Base-by-base conservation (phyloP, 1,140 invertebrate genomes). In the Tetranychus urticae region DNA sequence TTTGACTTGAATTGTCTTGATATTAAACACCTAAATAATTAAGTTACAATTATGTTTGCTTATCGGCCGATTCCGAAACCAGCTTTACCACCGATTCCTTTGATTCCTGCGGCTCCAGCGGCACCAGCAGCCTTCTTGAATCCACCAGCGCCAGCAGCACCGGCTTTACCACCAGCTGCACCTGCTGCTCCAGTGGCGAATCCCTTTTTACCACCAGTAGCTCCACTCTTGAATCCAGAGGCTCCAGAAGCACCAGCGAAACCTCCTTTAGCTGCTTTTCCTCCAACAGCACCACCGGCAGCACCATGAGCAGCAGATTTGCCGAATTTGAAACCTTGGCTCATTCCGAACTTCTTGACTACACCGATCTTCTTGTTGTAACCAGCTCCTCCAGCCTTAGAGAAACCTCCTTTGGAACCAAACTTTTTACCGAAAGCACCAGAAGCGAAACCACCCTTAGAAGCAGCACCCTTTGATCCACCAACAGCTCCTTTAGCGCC, bases 281-380 rank as follows among this genome's bases (percentile, higher is more conserved):
- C 60, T 8, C 56, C 56, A 46, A 52, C 60, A 39, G 54, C 62
- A 5, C 62, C 62, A 47, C 62, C 59, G 1, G 62, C 61, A n/a
- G 61, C 56, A 54, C 56, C 58, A 37, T 45, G 37, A 35, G 56
- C 61, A 55, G 39, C 57, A 39, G 61, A 56, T 31, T 62, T 64
- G 23, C 61, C 61, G 55, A 59, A 62, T 52, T 62, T 62, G 39
- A 64, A 62, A 1, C 63, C 61, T 58, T 62, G 61, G 35, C 39
- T 39, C 34, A 55, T 42, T 8, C 56, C 61, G 48, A 64, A 64
- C 5, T 39, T 64, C n/a, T 56, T 58, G 23, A 63, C 35, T 10
- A 33, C 46, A 14, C 62, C 62, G 60, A 63, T 62, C 31, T 55
- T 57, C 36, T 63, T 63, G 59, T 63, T 63, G 55, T 63, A 63